Evolutionary conservation across 2,797 vertebrate species (phyloP).

Genomic region (Hephaestus fuliginosus): DNA sequence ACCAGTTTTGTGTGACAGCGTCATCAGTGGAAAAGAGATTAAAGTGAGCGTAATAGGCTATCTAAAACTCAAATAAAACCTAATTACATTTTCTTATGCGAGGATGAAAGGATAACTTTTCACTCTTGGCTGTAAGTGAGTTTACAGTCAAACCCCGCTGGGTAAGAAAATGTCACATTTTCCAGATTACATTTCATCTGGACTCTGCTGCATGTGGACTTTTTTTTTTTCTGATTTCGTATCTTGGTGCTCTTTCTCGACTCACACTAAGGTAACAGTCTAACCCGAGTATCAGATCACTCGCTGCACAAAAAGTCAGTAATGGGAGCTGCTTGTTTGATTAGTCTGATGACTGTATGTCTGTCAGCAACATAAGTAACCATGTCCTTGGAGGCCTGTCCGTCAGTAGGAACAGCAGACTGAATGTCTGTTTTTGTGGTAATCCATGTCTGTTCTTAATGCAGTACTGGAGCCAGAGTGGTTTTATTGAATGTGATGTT

Average conservation of each 20-base stretch:
- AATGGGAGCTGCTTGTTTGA: constrained; percentile 55
- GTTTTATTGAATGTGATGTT: constrained; percentile 26
- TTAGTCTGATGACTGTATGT: constrained; percentile 61
- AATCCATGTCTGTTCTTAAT: constrained; percentile 56
- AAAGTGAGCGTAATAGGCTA: constrained; percentile 26
- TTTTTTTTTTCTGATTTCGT: constrained; percentile 31
- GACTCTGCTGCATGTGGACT: constrained; percentile 3
- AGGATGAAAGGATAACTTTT: constrained; percentile 22
- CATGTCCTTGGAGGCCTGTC: constrained; percentile 60
- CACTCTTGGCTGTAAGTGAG: constrained; percentile 11
- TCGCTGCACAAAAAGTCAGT: constrained; percentile 42
- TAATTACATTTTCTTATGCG: constrained; percentile 52
- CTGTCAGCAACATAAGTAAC: constrained; percentile 65
- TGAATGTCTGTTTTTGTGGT: constrained; percentile 70
- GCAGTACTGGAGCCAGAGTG: constrained; percentile 29
- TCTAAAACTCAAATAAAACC: constrained; percentile 46
- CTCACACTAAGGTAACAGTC: constrained; percentile 29
- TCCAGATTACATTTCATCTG: constrained; percentile 50
- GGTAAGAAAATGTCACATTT: constrained; percentile 51
- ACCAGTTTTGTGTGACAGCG: constrained; percentile 33
- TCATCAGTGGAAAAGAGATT: constrained; percentile 56
- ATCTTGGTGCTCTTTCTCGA: constrained; percentile 31
- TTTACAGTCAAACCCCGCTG: constrained; percentile 13
- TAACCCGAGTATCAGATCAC: constrained; percentile 55
- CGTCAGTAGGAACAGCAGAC: constrained; percentile 60